These are phyloP conservation scores for Callorhinus ursinus DNA, from an alignment of 2,113 vertebrate species.

Conservation along the genomic window DNA sequence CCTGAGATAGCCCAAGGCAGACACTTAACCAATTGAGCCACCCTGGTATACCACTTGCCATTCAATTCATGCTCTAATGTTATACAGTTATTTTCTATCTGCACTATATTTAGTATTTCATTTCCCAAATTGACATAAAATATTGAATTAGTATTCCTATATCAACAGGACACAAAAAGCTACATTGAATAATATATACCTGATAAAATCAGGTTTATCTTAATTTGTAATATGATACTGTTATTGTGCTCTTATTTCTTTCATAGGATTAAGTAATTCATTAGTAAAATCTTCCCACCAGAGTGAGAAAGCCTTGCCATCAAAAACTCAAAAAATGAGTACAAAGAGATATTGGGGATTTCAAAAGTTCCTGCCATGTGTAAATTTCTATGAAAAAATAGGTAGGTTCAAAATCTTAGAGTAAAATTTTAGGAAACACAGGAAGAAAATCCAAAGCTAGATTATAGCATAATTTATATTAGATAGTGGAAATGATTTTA, in stretches of 20 bases:
- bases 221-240: neutral
- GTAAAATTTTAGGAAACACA: neutral
- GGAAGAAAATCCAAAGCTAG: neutral
- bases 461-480: neutral
- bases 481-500: neutral
- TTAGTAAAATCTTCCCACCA: neutral
- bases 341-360: neutral
- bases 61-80: neutral
- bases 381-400: neutral
- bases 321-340: neutral
- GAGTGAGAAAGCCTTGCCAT: neutral
- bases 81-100: neutral
- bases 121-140: neutral
- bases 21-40: neutral
- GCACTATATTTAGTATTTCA: neutral
- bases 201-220: neutral
- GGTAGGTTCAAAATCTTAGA: neutral
- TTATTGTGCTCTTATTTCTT: neutral
- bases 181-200: neutral
- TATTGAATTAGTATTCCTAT: neutral
- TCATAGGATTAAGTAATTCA: neutral
- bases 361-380: neutral
- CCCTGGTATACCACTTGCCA: neutral
- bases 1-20: neutral
- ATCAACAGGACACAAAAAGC: neutral